Conservation (phyloP, 2,888 invertebrate genomes). For the Pteria penguin region DNA sequence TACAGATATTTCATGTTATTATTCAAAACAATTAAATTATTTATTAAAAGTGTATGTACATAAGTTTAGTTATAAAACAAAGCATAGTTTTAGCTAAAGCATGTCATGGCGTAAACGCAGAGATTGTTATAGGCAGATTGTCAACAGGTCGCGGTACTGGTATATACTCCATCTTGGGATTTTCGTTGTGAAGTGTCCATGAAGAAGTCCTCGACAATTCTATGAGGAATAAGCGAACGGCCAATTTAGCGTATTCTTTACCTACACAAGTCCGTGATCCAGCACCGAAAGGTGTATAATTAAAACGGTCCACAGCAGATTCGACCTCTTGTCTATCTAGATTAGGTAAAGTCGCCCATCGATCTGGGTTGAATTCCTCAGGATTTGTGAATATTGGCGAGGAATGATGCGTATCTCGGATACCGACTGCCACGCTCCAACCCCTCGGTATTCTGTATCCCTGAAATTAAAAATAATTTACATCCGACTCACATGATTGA, state of each 20-base stretch:
- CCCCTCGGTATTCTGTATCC: constrained; percentile 52
- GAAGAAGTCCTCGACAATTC: constrained; percentile 49
- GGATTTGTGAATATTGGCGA: constrained; percentile 44
- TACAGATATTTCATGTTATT: no score
- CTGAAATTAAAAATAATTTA: constrained; percentile 37
- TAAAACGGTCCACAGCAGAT: constrained; percentile 27
- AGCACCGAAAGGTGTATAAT: constrained; percentile 50
- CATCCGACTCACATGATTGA: no score
- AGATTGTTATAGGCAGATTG: constrained; percentile 40
- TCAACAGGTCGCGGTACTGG: constrained; percentile 49
- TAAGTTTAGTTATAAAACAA: no score
- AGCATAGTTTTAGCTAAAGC: no score
- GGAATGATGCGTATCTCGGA: constrained; percentile 51
- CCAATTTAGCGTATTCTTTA: constrained; percentile 45
- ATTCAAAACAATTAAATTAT: no score
- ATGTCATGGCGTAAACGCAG: neutral
- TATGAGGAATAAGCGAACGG: constrained; percentile 49
- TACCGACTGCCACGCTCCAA: constrained; percentile 53
- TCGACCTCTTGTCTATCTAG: constrained; percentile 20
- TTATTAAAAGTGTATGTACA: no score
- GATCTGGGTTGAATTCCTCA: constrained; percentile 49
- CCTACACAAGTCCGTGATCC: constrained; percentile 52
- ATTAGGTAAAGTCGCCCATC: constrained; percentile 43
- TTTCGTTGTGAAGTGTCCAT: constrained; percentile 48
- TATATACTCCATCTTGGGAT: constrained; percentile 47